Evolutionary conservation across 2,797 vertebrate species (phyloP).

Genomic region (Brachymystax lenok): DNA sequence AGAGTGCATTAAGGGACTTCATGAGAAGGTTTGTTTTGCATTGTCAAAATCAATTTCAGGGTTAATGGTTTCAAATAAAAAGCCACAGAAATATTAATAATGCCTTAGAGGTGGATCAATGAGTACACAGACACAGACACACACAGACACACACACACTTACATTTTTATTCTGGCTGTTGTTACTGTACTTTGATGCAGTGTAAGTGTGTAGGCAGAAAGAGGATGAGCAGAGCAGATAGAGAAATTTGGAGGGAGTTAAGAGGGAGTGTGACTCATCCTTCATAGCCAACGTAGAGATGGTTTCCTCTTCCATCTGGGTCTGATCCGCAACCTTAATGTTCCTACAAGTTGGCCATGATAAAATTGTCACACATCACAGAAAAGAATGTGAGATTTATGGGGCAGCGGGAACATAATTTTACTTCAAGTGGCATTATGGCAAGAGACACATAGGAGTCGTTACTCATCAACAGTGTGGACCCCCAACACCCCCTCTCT

Average conservation of each 20-base stretch:
- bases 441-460: constrained; percentile 8
- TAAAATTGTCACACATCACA: constrained; percentile 4
- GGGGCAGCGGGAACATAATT: constrained; percentile 26
- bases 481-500: not conserved
- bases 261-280: not conserved
- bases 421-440: constrained; percentile 23
- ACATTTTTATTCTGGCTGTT: not conserved
- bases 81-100: constrained; percentile 4
- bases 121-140: not conserved
- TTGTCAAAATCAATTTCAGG: not conserved
- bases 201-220: not conserved
- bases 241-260: not conserved
- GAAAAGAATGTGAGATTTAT: constrained; percentile 22
- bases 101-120: not conserved
- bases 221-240: not conserved
- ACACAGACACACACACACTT: not conserved
- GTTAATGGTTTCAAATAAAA: not conserved
- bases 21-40: not conserved
- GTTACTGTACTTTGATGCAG: constrained; percentile 4
- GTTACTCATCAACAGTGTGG: constrained; percentile 17
- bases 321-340: constrained; percentile 33
- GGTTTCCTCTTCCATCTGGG: constrained; percentile 6
- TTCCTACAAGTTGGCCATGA: constrained; percentile 25
- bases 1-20: not conserved
- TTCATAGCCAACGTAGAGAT: not conserved